phyloP scores from a whole-genome alignment of 1,140 invertebrate species.

The Gonioctena quinquepunctata region DNA sequence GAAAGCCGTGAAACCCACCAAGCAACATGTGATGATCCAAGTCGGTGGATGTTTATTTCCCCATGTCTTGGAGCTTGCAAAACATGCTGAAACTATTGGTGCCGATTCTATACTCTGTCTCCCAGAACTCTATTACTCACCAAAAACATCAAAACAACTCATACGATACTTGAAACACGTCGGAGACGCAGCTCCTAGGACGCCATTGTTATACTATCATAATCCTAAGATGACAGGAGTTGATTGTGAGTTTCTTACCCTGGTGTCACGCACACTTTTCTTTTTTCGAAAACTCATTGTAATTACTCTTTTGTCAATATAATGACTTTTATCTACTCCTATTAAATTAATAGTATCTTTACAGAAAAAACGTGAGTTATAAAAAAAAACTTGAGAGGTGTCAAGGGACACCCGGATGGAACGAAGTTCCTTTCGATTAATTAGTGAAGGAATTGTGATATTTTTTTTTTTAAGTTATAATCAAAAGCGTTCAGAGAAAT shows the following conservation, averaged over 20 bases:
- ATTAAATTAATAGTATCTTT: too few relatives aligned
- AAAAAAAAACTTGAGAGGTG: too few relatives aligned
- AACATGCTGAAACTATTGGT: conserved; percentile 69
- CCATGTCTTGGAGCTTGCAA: conserved; percentile 73
- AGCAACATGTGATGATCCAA: conserved; percentile 75
- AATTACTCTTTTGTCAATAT: too few relatives aligned
- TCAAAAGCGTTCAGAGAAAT: too few relatives aligned
- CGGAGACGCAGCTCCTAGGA: conserved; percentile 71
- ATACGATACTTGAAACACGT: conserved; percentile 72
- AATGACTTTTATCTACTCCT: too few relatives aligned
- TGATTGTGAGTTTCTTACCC: conserved; percentile 69
- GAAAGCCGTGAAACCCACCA: conserved; percentile 59
- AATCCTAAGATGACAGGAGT: conserved; percentile 73
- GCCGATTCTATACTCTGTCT: conserved; percentile 76
- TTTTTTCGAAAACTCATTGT: too few relatives aligned
- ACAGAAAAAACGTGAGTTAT: too few relatives aligned
- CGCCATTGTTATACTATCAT: conserved; percentile 84
- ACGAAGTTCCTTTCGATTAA: too few relatives aligned
- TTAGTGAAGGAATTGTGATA: too few relatives aligned
- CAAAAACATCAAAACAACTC: conserved; percentile 64
- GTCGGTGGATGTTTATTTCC: conserved; percentile 73
- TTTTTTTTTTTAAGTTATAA: too few relatives aligned
- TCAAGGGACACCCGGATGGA: too few relatives aligned
- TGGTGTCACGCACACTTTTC: too few relatives aligned
- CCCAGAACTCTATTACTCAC: conserved; percentile 79